Conservation (phyloP, 2,113 vertebrate genomes). For the Corvus cornix region DNA sequence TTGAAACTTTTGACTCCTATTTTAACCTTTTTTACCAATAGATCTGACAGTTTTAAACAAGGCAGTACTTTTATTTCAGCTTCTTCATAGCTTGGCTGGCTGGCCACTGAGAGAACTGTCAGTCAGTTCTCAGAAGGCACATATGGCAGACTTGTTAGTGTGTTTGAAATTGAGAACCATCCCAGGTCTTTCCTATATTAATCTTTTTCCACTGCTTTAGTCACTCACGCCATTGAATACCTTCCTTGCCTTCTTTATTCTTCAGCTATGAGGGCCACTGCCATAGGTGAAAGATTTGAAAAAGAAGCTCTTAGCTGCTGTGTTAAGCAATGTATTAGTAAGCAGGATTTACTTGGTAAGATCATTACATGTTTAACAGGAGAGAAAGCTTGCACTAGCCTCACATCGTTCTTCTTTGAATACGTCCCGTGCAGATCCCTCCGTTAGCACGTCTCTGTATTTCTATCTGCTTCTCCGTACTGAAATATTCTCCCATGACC, state of each 20-base stretch:
- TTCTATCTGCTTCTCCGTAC: background rate
- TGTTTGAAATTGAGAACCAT: background rate
- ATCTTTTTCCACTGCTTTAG: background rate
- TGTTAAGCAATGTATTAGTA: background rate
- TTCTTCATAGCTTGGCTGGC: background rate
- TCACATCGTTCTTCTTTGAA: fast-evolving
- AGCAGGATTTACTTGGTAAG: background rate
- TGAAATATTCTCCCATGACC: background rate
- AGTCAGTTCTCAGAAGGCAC: background rate
- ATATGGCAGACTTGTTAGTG: background rate
- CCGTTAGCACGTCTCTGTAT: background rate
- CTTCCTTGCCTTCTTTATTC: background rate
- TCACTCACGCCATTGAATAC: background rate
- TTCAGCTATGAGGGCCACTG: background rate
- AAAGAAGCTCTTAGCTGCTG: background rate
- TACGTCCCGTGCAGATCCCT: background rate
- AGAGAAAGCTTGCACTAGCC: background rate
- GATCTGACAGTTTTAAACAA: background rate
- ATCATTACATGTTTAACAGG: background rate
- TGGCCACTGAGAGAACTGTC: background rate
- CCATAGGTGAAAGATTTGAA: background rate
- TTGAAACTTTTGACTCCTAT: background rate
- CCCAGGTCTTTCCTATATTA: background rate
- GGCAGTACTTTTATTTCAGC: background rate
- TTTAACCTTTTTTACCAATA: background rate